Conservation (phyloP, 1,140 invertebrate species). For the Drosophila novamexicana region DNA sequence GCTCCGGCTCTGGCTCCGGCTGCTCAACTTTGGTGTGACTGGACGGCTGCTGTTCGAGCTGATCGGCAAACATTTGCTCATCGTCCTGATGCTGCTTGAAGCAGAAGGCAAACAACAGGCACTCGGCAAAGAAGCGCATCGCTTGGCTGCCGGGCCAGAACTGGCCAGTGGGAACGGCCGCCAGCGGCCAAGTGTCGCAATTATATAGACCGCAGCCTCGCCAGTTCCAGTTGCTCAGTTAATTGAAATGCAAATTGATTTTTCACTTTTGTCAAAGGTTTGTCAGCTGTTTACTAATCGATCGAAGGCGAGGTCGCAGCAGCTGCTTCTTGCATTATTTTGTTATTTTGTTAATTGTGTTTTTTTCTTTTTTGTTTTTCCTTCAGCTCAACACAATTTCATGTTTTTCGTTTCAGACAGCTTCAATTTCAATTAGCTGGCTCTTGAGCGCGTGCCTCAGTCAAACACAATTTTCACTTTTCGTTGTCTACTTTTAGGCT, state of each 20-base stretch:
- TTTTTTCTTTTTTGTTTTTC: neutral
- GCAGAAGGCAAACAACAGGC: conserved; percentile 40
- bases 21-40: conserved; percentile 15
- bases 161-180: conserved; percentile 2
- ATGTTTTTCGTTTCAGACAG: neutral
- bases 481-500: conserved; percentile 55
- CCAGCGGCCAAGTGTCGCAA: neutral
- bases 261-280: neutral
- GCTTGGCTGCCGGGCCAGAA: conserved; percentile 18
- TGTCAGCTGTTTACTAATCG: conserved; percentile 52
- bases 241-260: conserved; percentile 33
- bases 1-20: neutral
- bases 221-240: conserved; percentile 8
- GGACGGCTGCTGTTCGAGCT: conserved; percentile 24
- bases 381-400: neutral
- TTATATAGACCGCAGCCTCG: conserved; percentile 24
- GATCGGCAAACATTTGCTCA: conserved; percentile 38
- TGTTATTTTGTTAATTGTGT: neutral
- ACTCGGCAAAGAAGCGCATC: conserved; percentile 48
- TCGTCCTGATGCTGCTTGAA: conserved; percentile 34
- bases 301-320: conserved; percentile 11
- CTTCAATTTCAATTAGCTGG: conserved; percentile 40
- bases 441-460: neutral
- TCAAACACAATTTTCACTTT: conserved; percentile 63
- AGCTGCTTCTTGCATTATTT: conserved; percentile 25